A percentile compares a stretch with the other conserved stretches of the same genome.
These are phyloP conservation scores for Catostylus mosaicus DNA, from an alignment of 30 jellyfish, hydroid and myxozoan genomes.

Conservation along the genomic window DNA sequence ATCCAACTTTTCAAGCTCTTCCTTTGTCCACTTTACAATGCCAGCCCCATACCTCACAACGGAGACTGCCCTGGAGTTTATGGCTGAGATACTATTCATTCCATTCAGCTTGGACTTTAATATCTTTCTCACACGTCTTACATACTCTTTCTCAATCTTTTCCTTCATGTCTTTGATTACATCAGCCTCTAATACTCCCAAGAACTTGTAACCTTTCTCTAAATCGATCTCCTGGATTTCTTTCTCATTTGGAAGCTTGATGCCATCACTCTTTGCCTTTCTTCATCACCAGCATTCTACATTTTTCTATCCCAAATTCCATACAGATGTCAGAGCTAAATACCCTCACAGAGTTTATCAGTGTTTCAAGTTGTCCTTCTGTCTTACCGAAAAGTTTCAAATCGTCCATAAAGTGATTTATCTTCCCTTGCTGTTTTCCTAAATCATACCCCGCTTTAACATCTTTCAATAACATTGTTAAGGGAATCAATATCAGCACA, in stretches of 20 bases:
- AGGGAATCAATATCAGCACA: conserved; percentile 15
- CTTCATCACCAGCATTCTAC: conserved; percentile 18
- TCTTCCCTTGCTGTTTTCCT: neutral
- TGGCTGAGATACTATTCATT: neutral
- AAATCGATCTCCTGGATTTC: conserved; percentile 22
- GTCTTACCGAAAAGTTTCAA: conserved; percentile 6
- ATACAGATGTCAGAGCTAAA: conserved; percentile 14
- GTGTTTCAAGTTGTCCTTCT: conserved; percentile 17
- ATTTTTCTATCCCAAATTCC: conserved; percentile 29
- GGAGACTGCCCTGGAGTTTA: conserved; percentile 11
- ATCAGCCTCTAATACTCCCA: conserved; percentile 33
- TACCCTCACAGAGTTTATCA: conserved; percentile 18
- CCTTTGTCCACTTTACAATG: neutral
- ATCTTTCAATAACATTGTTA: neutral
- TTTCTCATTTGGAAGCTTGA: conserved; percentile 1
- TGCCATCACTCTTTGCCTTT: conserved; percentile 35
- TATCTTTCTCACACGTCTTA: neutral
- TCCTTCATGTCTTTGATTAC: conserved; percentile 31
- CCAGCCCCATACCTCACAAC: neutral
- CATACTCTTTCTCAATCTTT: conserved; percentile 1
- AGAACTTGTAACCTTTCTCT: conserved; percentile 32
- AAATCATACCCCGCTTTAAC: neutral
- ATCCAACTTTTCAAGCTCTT: neutral
- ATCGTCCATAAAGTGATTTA: conserved; percentile 13
- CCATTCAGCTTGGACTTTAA: conserved; percentile 1